Evolutionary conservation across 2,888 invertebrate species (phyloP), one percentile per base, ranked within the genome.

Genomic region (Arrhopalites spinosus): DNA sequence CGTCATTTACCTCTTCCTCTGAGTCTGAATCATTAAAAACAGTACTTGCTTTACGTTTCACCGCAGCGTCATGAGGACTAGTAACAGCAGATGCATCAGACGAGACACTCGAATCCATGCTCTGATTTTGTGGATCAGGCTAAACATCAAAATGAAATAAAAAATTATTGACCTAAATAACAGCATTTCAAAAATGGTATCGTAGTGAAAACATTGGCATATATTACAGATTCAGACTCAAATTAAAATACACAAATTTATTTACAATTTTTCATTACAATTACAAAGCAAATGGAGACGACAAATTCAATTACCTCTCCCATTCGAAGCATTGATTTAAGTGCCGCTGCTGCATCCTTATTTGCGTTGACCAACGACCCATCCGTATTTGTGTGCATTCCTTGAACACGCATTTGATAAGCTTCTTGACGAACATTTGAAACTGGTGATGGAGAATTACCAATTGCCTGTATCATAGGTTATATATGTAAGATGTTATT

Each of bases 1-100:
- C 94, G 85, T 96, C 96, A 81, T 92, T 91, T 5, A 90, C 90
- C 82, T 93, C 92, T 56, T 92, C 91, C 71, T 94, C 93, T 0
- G 91, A 91, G 1, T 89, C 89, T 0, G 87, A 87, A 0, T 87
- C 86, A 1, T 85, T 85, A 1, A 69, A 73, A 23, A 68, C 56
- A 13, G 63, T 11, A 36, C 63, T 74, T 13, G 81, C 84, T 74
- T 88, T 89, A 73, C 90, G 88, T 50, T 89, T 72, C 1, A 71
- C 36, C 15, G 43, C 50, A 17, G 27, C 59, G 20, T 50, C 71
- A 36, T 68, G 47, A 27, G 78, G 76, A 66, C 75, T 80, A 13
- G 66, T 20, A 75, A 61, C 11, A 50, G 70, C 56, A 20, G 74
- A 72, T 15, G 76, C 23, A 17, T 20, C 45, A n/a, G 70, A 66